Evolutionary conservation across 2,888 invertebrate species (phyloP).

Genomic region (Pyralis farinalis): DNA sequence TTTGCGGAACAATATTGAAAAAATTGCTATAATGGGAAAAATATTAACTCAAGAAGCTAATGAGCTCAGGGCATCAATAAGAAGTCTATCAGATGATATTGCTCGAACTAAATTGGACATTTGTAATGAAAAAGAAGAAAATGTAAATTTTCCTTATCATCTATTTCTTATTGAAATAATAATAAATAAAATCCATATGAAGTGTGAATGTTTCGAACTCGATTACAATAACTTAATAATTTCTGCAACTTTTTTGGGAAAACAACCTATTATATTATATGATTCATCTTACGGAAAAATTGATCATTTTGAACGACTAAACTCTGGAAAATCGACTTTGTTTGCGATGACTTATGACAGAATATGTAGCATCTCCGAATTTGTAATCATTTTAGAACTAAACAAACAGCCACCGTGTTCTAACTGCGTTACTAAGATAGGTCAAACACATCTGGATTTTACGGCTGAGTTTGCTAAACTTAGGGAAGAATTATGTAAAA

Average conservation of each 20-base stretch:
- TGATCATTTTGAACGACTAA: conserved; percentile 52
- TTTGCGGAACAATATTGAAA: conserved; percentile 51
- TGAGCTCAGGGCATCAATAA: conserved; percentile 60
- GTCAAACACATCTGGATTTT: conserved; percentile 60
- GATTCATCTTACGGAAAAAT: conserved; percentile 62
- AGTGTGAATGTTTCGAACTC: conserved; percentile 70
- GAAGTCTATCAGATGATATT: conserved; percentile 54
- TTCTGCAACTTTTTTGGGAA: conserved; percentile 61
- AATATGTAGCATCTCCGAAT: conserved; percentile 62
- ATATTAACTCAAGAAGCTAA: conserved; percentile 64
- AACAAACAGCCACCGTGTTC: conserved; percentile 69
- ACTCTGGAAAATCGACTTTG: conserved; percentile 65
- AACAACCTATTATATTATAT: conserved; percentile 59
- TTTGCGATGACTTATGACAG: conserved; percentile 75
- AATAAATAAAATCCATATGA: conserved; percentile 72
- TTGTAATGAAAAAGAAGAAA: conserved; percentile 31
- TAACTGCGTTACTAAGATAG: conserved; percentile 60
- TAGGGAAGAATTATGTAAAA: conserved; percentile 60
- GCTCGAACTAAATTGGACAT: conserved; percentile 51
- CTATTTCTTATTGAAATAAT: conserved; percentile 68
- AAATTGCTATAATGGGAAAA: conserved; percentile 64
- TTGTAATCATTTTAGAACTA: conserved; percentile 50
- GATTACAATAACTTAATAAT: conserved; percentile 67
- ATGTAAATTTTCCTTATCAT: conserved; percentile 64
- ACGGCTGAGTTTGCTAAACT: conserved; percentile 52